Evolutionary conservation across 2,113 vertebrate genomes (phyloP).

Genomic region (Climacteris rufus): DNA sequence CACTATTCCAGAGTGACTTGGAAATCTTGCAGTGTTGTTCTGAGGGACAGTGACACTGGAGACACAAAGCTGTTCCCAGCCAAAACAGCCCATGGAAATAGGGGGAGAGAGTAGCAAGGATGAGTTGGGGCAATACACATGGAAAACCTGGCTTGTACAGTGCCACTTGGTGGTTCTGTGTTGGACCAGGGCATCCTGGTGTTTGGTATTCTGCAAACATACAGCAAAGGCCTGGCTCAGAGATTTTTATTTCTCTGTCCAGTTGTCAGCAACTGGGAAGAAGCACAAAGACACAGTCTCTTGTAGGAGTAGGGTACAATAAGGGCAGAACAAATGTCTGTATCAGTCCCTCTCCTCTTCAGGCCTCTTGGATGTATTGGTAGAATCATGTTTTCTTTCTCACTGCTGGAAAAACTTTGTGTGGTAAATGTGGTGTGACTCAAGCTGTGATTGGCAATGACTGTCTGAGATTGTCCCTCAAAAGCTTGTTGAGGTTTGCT

Average conservation of each 20-base stretch:
- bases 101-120: background rate
- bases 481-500: background rate
- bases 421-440: background rate
- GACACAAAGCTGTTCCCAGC: background rate
- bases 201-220: background rate
- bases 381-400: background rate
- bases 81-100: background rate
- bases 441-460: background rate
- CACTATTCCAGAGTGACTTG: background rate
- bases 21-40: background rate
- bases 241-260: background rate
- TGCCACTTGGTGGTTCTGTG: background rate
- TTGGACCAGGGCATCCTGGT: fast-evolving
- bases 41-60: background rate
- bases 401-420: background rate
- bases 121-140: background rate
- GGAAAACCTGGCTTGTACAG: background rate
- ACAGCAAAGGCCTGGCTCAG: background rate
- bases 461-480: background rate
- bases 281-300: background rate
- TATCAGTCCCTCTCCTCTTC: background rate
- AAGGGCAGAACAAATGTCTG: background rate
- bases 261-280: background rate
- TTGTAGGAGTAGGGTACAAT: background rate
- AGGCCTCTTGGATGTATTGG: background rate